Percentiles rank a stretch among this genome's conserved stretches.
Evolutionary conservation across 2,113 vertebrate species (phyloP).

Genomic region (Daboia siamensis): DNA sequence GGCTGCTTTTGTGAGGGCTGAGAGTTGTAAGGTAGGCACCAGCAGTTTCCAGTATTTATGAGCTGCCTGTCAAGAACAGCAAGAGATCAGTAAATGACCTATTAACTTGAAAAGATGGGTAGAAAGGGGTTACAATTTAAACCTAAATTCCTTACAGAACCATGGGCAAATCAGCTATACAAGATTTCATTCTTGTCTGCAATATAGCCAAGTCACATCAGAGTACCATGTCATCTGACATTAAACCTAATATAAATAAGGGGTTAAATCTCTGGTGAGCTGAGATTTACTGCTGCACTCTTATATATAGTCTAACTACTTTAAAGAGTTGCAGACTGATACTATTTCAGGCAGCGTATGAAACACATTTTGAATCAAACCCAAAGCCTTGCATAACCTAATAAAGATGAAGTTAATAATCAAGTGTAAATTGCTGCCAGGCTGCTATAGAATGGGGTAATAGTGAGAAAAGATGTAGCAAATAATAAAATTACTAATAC

Average conservation of each 20-base stretch:
- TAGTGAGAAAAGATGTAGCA: not conserved
- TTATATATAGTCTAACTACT: not conserved
- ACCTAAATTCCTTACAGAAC: not conserved
- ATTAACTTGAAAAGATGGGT: not conserved
- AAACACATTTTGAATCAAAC: not conserved
- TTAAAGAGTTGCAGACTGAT: not conserved
- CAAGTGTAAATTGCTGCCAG: not conserved
- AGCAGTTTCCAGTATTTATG: not conserved
- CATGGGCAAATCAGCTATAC: not conserved
- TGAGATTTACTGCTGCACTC: not conserved
- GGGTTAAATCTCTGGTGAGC: not conserved
- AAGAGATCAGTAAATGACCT: not conserved
- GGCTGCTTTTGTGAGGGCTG: not conserved
- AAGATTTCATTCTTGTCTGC: not conserved
- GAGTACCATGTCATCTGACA: not conserved
- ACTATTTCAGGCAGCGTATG: not conserved
- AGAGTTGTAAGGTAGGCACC: not conserved
- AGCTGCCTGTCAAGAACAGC: not conserved
- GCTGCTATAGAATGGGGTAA: not conserved
- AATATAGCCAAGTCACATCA: not conserved
- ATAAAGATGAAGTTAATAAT: not conserved
- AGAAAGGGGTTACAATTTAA: not conserved
- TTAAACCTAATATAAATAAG: not conserved
- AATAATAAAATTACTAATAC: not conserved
- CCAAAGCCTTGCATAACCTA: not conserved